Percentiles rank a stretch among this genome's conserved stretches.
Evolutionary conservation across 2,797 vertebrate species (phyloP).

Genomic region (Lacerta viridis): DNA sequence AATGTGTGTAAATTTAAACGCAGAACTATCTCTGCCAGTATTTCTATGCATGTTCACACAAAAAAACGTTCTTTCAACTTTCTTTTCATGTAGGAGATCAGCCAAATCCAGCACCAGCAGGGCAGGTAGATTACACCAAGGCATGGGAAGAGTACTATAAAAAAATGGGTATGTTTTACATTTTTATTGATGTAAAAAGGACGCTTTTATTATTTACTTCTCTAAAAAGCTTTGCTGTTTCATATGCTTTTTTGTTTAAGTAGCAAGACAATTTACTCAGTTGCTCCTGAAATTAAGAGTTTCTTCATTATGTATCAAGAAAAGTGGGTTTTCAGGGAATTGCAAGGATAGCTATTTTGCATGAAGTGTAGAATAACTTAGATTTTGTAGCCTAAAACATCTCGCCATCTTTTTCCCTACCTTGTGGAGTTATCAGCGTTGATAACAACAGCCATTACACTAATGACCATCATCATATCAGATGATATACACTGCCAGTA

Average conservation of each 20-base stretch:
- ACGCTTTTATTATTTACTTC: not conserved
- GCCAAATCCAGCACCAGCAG: conserved; percentile 96
- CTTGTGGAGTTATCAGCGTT: not conserved
- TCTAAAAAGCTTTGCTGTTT: not conserved
- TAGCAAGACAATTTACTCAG: not conserved
- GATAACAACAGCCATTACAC: not conserved
- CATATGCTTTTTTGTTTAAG: not conserved
- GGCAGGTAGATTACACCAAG: conserved; percentile 99
- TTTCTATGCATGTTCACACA: not conserved
- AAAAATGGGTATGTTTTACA: conserved; percentile 92
- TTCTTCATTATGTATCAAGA: not conserved
- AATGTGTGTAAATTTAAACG: not conserved
- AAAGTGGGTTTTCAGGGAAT: not conserved
- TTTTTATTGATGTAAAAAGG: not conserved
- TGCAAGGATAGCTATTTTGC: not conserved
- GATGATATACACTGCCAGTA: not conserved
- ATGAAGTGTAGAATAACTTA: not conserved
- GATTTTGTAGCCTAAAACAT: not conserved
- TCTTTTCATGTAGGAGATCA: conserved; percentile 93
- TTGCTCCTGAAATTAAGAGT: not conserved
- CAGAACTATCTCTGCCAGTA: not conserved
- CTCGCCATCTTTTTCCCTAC: not conserved
- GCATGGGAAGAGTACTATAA: conserved; percentile 99
- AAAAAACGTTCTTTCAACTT: conserved; percentile 25
- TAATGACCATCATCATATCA: not conserved